Base-by-base conservation (phyloP, 1,140 invertebrate genomes). In the Hylaeus volcanicus region DNA sequence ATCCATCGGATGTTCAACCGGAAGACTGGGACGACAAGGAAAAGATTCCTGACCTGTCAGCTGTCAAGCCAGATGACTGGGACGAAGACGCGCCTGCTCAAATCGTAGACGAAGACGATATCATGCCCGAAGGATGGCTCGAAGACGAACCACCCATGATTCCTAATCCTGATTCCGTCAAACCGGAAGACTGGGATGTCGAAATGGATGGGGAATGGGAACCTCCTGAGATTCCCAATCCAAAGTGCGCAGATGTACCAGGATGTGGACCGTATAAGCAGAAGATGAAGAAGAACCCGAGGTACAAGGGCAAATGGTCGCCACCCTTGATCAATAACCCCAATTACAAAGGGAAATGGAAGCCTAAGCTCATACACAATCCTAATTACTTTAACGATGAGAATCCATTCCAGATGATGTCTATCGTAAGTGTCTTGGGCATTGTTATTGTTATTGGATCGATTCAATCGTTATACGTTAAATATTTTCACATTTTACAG, bases 121-220 rank as follows among this genome's bases (percentile, higher is more conserved):
- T 95, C 1, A 98, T 98, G 93, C 99, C 99, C 4, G 95, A 96
- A 48, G 98, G 97, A 74, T 99, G 99, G 99, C 94, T 99, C 11
- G 98, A 99, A 84, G 96, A 99, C 89, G 99, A 99, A 93, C 96
- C 97, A 1, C 95, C 96, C 64, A 96, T 97, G 91, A 96, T 99
- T 79, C 96, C 98, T 83, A 98, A 99, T 94, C 96, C 97, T 0
- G 95, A 96, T 63, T 97, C 98, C 9, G 93, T 95, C 53, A 98
- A 98, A 94, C 99, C 98, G 0, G 95, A 95, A 1, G 98, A 99
- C 92, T 99, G 99, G 99, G 99, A 99, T 93, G 95, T 97, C 66
- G 98, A 99, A 84, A 99, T 99, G 96, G 99, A 99, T 94, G 99
- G 99, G 1, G 97, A 98, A 92, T 99, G 99, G 98, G 99, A 99